Evolutionary conservation across 2,888 invertebrate genomes (phyloP).

Genomic region (Pseudococcus viburni): DNA sequence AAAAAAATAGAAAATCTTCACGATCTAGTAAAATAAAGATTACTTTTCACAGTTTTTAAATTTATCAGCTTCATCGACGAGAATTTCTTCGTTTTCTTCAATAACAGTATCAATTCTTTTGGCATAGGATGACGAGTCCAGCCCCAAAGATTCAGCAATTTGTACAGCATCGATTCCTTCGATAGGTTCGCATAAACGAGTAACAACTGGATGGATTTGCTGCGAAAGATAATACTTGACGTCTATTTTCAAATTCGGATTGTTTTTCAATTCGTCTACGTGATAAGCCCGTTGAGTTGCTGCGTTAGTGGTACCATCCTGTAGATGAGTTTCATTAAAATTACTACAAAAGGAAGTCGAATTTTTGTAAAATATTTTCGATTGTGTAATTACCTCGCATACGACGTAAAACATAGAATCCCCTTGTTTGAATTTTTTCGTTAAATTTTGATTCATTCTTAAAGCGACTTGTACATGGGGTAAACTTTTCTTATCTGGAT

Average conservation of each 20-base stretch:
- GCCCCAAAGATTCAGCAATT: slow-evolving; percentile 82
- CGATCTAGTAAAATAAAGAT: slow-evolving; percentile 60
- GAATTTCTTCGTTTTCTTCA: slow-evolving; percentile 69
- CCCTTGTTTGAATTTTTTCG: slow-evolving; percentile 87
- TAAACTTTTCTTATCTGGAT: slow-evolving; percentile 84
- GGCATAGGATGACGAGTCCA: slow-evolving; percentile 43
- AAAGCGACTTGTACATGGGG: slow-evolving; percentile 95
- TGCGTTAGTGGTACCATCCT: slow-evolving; percentile 83
- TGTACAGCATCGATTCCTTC: slow-evolving; percentile 92
- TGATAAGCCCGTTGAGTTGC: slow-evolving; percentile 95
- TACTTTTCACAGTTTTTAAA: slow-evolving; percentile 74
- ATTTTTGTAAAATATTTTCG: background rate
- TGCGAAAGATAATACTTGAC: slow-evolving; percentile 92
- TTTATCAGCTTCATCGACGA: slow-evolving; percentile 73
- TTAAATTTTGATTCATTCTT: slow-evolving; percentile 84
- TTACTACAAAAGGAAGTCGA: background rate
- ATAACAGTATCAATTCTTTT: slow-evolving; percentile 68
- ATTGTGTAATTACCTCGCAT: slow-evolving; percentile 78
- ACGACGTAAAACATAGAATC: slow-evolving; percentile 97
- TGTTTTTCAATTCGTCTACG: slow-evolving; percentile 86
- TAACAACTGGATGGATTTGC: slow-evolving; percentile 96
- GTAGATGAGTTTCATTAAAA: slow-evolving; percentile 20
- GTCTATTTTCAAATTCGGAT: slow-evolving; percentile 81
- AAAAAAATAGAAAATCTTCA: background rate
- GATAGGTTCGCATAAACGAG: slow-evolving; percentile 94